Evolutionary conservation across 2,797 vertebrate genomes (phyloP), one percentile per base, ranked within the genome.

Genomic region (Sebastolobus altivelis): DNA sequence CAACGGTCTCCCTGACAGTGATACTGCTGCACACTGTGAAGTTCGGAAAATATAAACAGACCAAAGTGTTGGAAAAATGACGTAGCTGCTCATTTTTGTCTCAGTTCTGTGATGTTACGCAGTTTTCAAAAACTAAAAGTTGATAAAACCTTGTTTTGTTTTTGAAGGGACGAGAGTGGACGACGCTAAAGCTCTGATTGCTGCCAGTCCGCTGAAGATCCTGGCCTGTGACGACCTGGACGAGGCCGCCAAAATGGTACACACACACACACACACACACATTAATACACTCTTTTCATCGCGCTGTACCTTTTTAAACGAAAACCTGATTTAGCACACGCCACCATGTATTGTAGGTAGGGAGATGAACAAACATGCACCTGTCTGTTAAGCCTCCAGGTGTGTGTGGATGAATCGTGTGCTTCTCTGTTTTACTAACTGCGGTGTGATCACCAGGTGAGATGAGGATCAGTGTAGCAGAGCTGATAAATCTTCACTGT

Each of bases 141-240:
- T 22, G 31, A 0, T 14, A 0, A 46, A 7, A 29, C 31, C 1
- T 55, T 58, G 46, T 49, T 49, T 49, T 33, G 81, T 69, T 82
- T 56, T 75, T 89, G 9, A 62, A 99, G 98, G 98, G 83, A 99
- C 98, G 37, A 96, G 97, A 86, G 98, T 99, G 89, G 98, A 99
- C 80, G 98, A 99, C 71, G 98, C 98, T 77, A 99, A 99, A 96
- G 98, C 98, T 87, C 95, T 99, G 89, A 99, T 99, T 75, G 96
- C 98, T 60, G 96, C 97, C 81, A 99, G 98, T 82, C 97, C 97
- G 27, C 96, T 99, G 84, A 99, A 99, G 92, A 99, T 99, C 87
- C 96, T 99, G 83, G 98, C 98, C 2, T 99, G 98, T 85, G 98
- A 99, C 84, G 98, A 99, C 94, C 95, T 99, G 92, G 98, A 99